Evolutionary conservation across 2,888 invertebrate genomes (phyloP).

Genomic region (Caenorhabditis afra): DNA sequence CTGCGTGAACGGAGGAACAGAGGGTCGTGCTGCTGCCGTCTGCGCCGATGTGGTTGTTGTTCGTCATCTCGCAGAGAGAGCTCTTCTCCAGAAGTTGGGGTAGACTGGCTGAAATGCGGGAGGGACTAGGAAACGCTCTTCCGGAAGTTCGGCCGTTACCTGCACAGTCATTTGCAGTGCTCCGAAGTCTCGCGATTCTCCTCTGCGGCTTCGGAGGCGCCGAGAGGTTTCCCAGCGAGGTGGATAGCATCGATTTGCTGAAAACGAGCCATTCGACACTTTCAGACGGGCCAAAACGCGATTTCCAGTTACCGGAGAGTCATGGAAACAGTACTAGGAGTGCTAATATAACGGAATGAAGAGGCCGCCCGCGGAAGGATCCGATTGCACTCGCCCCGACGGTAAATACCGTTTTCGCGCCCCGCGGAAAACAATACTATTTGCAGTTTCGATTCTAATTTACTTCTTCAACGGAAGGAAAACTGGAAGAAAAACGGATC

Average conservation of each 20-base stretch:
- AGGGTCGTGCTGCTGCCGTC: conserved; percentile 40
- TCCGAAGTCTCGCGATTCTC: conserved; percentile 60
- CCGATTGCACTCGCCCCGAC: conserved; percentile 25
- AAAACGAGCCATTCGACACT: conserved; percentile 4
- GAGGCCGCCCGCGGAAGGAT: background rate
- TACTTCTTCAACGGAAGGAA: conserved; percentile 5
- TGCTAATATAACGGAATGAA: conserved; percentile 4
- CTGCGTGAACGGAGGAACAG: conserved; percentile 36
- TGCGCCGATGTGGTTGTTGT: conserved; percentile 19
- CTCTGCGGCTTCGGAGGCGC: conserved; percentile 67
- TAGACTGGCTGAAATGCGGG: conserved; percentile 48
- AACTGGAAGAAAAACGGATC: background rate
- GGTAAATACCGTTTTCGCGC: conserved; percentile 35
- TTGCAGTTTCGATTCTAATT: conserved; percentile 40
- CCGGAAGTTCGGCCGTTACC: conserved; percentile 1
- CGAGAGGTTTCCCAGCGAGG: conserved; percentile 54
- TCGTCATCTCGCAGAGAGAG: conserved; percentile 18
- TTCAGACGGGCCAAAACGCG: no score
- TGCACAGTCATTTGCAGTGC: conserved; percentile 50
- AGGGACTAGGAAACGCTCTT: no score
- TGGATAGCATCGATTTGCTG: conserved; percentile 57
- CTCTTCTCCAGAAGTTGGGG: conserved; percentile 46
- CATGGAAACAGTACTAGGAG: conserved; percentile 3
- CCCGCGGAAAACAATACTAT: conserved; percentile 3
- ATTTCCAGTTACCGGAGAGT: conserved; percentile 17